A percentile compares a stretch with the other conserved stretches of the same genome.
Evolutionary conservation across 2,888 invertebrate species (phyloP).

Genomic region (Sphinx pinastri): DNA sequence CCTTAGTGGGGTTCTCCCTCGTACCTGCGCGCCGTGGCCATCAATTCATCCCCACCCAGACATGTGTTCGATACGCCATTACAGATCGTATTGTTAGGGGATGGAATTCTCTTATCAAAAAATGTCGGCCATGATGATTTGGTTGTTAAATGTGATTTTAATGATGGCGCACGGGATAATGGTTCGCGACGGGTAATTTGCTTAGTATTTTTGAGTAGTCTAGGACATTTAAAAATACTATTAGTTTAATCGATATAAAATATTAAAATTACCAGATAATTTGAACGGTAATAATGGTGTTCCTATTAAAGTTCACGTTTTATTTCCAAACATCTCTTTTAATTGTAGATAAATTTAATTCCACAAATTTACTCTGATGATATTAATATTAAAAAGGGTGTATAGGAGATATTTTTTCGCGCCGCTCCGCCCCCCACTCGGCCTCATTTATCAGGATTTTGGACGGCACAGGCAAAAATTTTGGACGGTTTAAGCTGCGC

Average conservation of each 20-base stretch:
- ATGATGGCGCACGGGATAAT: background rate
- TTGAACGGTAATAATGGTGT: too few species aligned
- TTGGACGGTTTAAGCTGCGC: slow-evolving; percentile 81
- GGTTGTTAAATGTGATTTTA: background rate
- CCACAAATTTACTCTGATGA: slow-evolving; percentile 54
- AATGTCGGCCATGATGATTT: slow-evolving; percentile 18
- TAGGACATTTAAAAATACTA: too few species aligned
- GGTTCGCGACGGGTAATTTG: background rate
- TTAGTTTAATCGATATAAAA: background rate
- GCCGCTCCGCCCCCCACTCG: slow-evolving; percentile 61
- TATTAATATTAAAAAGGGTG: slow-evolving; percentile 67
- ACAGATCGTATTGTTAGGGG: slow-evolving; percentile 28
- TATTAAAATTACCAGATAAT: background rate
- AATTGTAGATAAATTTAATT: slow-evolving; percentile 36
- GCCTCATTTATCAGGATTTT: slow-evolving; percentile 87
- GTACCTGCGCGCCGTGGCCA: slow-evolving; percentile 71
- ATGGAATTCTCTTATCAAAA: slow-evolving; percentile 21
- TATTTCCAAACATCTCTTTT: background rate
- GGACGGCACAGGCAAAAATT: slow-evolving; percentile 86
- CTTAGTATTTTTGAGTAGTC: too few species aligned
- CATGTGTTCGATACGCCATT: slow-evolving; percentile 19
- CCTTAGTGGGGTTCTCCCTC: slow-evolving; percentile 53
- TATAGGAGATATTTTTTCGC: slow-evolving; percentile 65
- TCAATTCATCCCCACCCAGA: slow-evolving; percentile 68
- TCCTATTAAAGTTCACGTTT: too few species aligned